Base-by-base conservation (phyloP, 1,140 invertebrate genomes). In the Drosophila burlai region DNA sequence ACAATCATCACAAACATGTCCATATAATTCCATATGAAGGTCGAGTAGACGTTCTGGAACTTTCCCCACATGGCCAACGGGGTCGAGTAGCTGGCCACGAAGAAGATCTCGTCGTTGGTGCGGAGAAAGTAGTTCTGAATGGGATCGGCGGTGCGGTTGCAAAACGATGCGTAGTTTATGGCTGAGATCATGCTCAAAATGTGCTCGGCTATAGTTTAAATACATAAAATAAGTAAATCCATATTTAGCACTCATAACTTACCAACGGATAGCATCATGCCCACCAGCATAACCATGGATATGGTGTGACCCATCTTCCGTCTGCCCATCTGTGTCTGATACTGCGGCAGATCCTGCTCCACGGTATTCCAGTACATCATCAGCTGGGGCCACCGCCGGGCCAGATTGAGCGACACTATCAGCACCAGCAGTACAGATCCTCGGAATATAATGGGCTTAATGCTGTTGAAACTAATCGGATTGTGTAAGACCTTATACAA, bases 1-100 rank as follows among this genome's bases (percentile, higher is more conserved):
- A 93, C 72, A 59, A 93, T 79, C 92, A 93, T 93, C n/a, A 93
- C 85, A 63, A 93, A 91, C 18, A 91, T 61, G 64, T 93, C 92
- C 87, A 93, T 93, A 49, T 91, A 93, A 54, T 81, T 93, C 92
- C 92, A 93, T 13, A 91, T 80, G 7, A 93, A 93, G 3, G 92
- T 93, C 0, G 79, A 81, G 26, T 83, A 81, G 10, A 93, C 54
- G 57, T 93, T 91, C 46, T 83, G 73, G 11, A 91, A 36, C 65
- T 93, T 93, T 16, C 85, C 90, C 75, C 76, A 91, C 15, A 90
- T 8, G 0, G 76, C 91, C 54, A 91, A 47, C 1, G 54, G 10
- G 16, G 61, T 18, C 21, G 91, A 79, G 57, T 93, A 93, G 8
- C 58, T 49, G 52, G 83, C 21, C 2, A 91, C 65, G 11, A 59